Conservation (phyloP, 2,888 invertebrate genomes). For the Yponomeuta plumbellus region DNA sequence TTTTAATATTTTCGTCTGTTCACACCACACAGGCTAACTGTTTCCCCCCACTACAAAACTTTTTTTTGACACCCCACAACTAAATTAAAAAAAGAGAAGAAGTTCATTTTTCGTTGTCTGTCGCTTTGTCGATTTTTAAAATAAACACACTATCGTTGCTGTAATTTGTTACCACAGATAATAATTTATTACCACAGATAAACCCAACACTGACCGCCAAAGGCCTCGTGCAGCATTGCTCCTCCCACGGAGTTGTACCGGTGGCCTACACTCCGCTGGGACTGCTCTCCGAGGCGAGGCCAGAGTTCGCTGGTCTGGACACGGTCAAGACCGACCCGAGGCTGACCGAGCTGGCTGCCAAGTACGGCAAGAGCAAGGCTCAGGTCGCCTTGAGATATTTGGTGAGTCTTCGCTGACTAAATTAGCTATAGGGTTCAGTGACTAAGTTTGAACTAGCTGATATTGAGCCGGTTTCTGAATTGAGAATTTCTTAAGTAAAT, state of each 20-base stretch:
- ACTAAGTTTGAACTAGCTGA: no score
- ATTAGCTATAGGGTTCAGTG: no score
- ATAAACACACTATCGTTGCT: no score
- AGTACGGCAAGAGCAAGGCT: conserved; percentile 79
- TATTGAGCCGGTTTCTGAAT: no score
- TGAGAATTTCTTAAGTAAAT: no score
- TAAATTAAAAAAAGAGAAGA: no score
- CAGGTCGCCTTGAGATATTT: conserved; percentile 82
- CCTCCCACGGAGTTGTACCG: conserved; percentile 77
- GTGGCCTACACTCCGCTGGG: conserved; percentile 86
- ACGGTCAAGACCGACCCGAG: conserved; percentile 76
- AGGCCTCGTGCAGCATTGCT: conserved; percentile 82
- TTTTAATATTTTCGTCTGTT: no score
- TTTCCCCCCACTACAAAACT: no score
- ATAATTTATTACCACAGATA: conserved; percentile 44
- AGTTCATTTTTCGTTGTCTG: no score
- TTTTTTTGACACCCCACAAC: no score
- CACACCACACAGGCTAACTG: no score
- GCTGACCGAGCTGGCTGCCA: conserved; percentile 74
- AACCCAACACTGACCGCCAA: conserved; percentile 83
- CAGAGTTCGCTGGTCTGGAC: conserved; percentile 69
- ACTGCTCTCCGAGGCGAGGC: conserved; percentile 64
- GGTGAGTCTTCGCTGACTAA: conserved; percentile 56
- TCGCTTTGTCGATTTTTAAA: no score
- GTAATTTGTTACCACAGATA: background rate